Conservation (phyloP, 37 sponge, comb jelly and placozoan species). For the Eunapius fragilis region DNA sequence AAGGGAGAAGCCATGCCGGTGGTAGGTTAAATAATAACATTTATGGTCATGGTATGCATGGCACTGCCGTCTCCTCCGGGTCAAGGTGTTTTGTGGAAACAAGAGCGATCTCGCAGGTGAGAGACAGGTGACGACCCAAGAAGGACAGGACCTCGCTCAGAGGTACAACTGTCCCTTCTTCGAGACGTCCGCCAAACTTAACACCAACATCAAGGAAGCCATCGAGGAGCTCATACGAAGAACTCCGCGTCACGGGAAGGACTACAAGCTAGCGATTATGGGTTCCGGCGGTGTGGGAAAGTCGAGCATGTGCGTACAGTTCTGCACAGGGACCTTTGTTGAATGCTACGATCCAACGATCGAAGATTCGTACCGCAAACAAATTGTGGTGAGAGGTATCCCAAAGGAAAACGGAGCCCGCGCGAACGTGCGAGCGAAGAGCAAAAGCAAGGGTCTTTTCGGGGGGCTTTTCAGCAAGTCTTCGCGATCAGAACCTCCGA, state of each 20-base stretch:
- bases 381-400: conserved; percentile 68
- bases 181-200: conserved; percentile 90
- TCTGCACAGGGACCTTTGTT: conserved; percentile 73
- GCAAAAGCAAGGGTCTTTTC: too few species aligned
- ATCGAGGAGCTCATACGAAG: conserved; percentile 75
- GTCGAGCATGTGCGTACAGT: conserved; percentile 75
- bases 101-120: conserved; percentile 76
- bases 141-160: conserved; percentile 67
- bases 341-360: conserved; percentile 94
- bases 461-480: too few species aligned
- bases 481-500: too few species aligned
- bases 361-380: conserved; percentile 96
- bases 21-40: conserved; percentile 34
- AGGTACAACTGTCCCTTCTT: conserved; percentile 75
- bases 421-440: not conserved
- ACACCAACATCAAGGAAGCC: conserved; percentile 73
- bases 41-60: too few species aligned
- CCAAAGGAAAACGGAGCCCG: not conserved
- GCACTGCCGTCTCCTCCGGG: not conserved
- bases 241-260: not conserved
- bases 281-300: conserved; percentile 95
- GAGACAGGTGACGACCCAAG: conserved; percentile 57
- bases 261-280: conserved; percentile 51
- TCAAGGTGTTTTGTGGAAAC: conserved; percentile 89
- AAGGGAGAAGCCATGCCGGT: conserved; percentile 76